Evolutionary conservation across 2,113 vertebrate species (phyloP), one percentile per base, ranked within the genome.

Genomic region (Falcunculus frontatus): DNA sequence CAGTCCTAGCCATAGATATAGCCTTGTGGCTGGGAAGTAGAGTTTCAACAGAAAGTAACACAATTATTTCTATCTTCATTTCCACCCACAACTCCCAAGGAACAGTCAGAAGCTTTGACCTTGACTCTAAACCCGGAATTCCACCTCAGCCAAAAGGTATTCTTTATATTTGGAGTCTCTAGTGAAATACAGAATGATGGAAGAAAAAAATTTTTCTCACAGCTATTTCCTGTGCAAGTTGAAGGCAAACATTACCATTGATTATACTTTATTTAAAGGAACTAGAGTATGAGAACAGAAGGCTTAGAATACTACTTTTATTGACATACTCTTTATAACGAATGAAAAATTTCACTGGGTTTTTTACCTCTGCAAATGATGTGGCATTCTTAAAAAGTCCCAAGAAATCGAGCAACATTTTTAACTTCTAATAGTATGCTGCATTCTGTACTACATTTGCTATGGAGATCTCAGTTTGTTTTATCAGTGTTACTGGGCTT

Each of bases 141-240:
- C 42, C 68, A 94, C 84, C 77, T 95, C 64, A 93, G 74, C 52
- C 81, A 91, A 87, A 94, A 94, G 84, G 55, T 94, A 68, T 94
- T 94, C 62, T 89, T 93, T 91, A 70, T 64, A 77, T 90, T 89
- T 75, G 42, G 17, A 63, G 32, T 90, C 90, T 81, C 94, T 59
- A 44, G 89, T 93, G 88, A 95, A 84, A 89, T 93, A 70, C 19
- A 75, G 55, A 87, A 37, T 87, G 68, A 90, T n/a, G 59, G 68
- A 94, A 95, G 63, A 76, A 91, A 96, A 84, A 93, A 50, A 4
- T 9, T 39, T 80, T 53, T 41, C 62, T 96, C 46, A 55, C 35
- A 87, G 39, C 30, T 92, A 93, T 95, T 95, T 97, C 84, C 86
- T 92, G 42, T 94, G 46, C 33, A 78, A 90, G 42, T 80, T 90